Percentiles rank a stretch among this genome's conserved stretches.
phyloP scores from a whole-genome alignment of 1,140 invertebrate genomes.

The Bradynema listronoti region DNA sequence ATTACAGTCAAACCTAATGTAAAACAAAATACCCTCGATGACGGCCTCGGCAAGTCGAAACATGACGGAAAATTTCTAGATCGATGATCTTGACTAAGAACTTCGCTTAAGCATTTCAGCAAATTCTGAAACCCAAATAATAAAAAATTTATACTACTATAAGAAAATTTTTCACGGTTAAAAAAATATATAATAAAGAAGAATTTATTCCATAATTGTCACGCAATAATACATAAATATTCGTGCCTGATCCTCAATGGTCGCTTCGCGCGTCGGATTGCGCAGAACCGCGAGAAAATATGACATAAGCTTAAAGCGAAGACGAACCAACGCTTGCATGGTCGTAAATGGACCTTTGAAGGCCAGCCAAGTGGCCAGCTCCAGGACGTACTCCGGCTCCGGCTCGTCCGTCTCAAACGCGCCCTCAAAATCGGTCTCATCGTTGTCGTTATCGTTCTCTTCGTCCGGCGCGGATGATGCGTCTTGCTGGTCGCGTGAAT shows the following conservation, averaged over 20 bases:
- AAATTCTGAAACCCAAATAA: constrained; percentile 2
- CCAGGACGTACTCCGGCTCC: not conserved
- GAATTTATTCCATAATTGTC: not conserved
- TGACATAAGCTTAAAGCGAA: constrained; percentile 7
- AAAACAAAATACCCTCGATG: too few species aligned
- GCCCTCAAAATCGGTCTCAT: not conserved
- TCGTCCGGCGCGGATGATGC: not conserved
- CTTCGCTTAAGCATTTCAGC: constrained; percentile 4
- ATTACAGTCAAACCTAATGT: too few species aligned
- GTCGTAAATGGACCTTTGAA: constrained; percentile 5
- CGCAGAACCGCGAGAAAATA: constrained; percentile 7
- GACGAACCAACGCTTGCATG: constrained; percentile 5
- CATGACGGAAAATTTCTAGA: not conserved
- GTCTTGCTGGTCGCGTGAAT: not conserved
- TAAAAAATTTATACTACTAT: not conserved
- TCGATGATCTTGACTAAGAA: constrained; percentile 3
- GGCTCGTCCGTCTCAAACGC: not conserved
- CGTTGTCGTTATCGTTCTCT: not conserved
- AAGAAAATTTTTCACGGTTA: not conserved
- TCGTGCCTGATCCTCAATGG: not conserved
- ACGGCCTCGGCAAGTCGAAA: constrained; percentile 4
- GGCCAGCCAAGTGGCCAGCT: constrained; percentile 6
- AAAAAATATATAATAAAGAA: not conserved
- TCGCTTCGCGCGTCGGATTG: not conserved
- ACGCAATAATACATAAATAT: not conserved